A percentile compares a stretch with the other conserved stretches of the same genome.
These are phyloP conservation scores for Hydraecia micacea DNA, from an alignment of 2,888 invertebrate species.

Conservation along the genomic window DNA sequence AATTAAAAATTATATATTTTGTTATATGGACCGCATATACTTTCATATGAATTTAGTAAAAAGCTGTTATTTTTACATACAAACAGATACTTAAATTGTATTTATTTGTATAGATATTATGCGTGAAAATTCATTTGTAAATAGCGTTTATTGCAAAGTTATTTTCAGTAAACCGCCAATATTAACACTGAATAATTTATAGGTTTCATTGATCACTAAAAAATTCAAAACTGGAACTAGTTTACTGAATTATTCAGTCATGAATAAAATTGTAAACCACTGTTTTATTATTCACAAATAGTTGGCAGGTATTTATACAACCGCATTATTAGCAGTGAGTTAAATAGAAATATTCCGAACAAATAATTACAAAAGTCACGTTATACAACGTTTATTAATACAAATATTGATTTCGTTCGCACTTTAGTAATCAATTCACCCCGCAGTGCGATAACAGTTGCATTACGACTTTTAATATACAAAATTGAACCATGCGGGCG, in stretches of 20 bases:
- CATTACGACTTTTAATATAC: constrained; percentile 58
- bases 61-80: too few relatives aligned
- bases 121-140: neutral
- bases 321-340: constrained; percentile 8
- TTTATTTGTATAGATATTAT: too few relatives aligned
- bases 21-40: neutral
- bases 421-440: constrained; percentile 43
- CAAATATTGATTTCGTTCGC: constrained; percentile 24
- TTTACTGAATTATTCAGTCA: constrained; percentile 33
- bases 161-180: neutral
- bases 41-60: neutral
- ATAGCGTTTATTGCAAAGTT: neutral
- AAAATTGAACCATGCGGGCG: constrained; percentile 66
- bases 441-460: constrained; percentile 35
- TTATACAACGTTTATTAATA: neutral
- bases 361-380: constrained; percentile 18
- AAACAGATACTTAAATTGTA: too few relatives aligned
- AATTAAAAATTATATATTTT: too few relatives aligned
- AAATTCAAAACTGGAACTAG: constrained; percentile 23
- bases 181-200: constrained; percentile 19
- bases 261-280: constrained; percentile 24
- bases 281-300: constrained; percentile 42
- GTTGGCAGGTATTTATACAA: constrained; percentile 22
- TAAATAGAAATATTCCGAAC: neutral
- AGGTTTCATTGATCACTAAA: constrained; percentile 7